phyloP scores from a whole-genome alignment of 2,888 invertebrate species.

The Drosophila lacicola region DNA sequence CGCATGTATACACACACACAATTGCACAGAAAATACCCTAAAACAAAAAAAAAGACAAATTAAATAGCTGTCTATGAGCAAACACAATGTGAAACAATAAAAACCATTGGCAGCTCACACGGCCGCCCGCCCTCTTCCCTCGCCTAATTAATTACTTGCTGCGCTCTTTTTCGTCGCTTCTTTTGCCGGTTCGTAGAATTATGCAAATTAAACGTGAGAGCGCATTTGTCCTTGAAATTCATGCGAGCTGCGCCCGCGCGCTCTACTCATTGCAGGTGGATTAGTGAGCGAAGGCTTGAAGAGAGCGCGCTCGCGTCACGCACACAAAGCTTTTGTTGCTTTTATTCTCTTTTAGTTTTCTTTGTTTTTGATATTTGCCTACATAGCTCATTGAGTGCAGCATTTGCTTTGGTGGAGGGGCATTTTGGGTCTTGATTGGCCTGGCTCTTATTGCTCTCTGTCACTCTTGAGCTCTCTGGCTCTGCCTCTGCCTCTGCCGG shows the following conservation, averaged over 20 bases:
- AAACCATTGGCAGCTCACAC: conserved; percentile 8
- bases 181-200: conserved; percentile 36
- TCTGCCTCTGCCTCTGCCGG: not conserved
- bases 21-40: not conserved
- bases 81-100: conserved; percentile 26
- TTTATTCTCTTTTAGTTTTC: not conserved
- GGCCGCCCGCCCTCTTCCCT: too few species aligned
- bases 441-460: not conserved
- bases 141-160: conserved; percentile 36
- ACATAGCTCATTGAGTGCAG: conserved; percentile 10
- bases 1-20: not conserved
- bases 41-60: conserved; percentile 11
- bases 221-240: conserved; percentile 57
- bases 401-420: conserved; percentile 1
- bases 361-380: conserved; percentile 1
- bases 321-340: not conserved
- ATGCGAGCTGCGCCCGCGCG: conserved; percentile 32
- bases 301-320: conserved; percentile 10
- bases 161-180: conserved; percentile 21
- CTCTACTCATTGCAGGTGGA: conserved; percentile 30
- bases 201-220: conserved; percentile 52
- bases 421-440: conserved; percentile 7
- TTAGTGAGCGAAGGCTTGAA: conserved; percentile 8
- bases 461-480: not conserved
- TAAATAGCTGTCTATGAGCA: conserved; percentile 11